Evolutionary conservation across 2,888 invertebrate species (phyloP).

Genomic region (Sipha maydis): DNA sequence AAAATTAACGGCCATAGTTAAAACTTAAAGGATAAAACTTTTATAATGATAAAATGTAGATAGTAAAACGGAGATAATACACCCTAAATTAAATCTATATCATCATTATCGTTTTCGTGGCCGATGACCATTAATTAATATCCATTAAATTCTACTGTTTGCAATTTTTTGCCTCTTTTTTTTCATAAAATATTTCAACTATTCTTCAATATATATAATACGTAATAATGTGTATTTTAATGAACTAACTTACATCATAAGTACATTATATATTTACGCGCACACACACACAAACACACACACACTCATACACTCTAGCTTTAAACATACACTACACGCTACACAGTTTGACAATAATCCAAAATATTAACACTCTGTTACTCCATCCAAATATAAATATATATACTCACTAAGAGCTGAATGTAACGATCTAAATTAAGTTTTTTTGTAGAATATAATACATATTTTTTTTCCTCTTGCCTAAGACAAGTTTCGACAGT

Average conservation of each 20-base stretch:
- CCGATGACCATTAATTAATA: constrained; percentile 30
- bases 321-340: background rate
- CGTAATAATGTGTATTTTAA: too few relatives aligned
- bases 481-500: constrained; percentile 46
- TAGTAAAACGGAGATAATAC: background rate
- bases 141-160: background rate
- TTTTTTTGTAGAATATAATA: constrained; percentile 21
- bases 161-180: constrained; percentile 1
- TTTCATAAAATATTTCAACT: background rate
- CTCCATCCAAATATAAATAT: background rate
- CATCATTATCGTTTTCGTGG: background rate
- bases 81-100: background rate
- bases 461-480: constrained; percentile 17
- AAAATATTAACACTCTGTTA: constrained; percentile 27
- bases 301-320: background rate
- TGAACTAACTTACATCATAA: background rate
- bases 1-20: constrained; percentile 6
- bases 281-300: background rate
- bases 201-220: background rate
- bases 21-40: constrained; percentile 40
- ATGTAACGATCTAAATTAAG: constrained; percentile 51
- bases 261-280: background rate
- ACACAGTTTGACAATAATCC: constrained; percentile 23
- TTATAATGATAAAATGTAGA: constrained; percentile 6
- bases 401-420: background rate